Percentiles rank a stretch among this genome's conserved stretches.
Conservation (phyloP, 2,113 vertebrate species). For the Enhydra lutris region DNA sequence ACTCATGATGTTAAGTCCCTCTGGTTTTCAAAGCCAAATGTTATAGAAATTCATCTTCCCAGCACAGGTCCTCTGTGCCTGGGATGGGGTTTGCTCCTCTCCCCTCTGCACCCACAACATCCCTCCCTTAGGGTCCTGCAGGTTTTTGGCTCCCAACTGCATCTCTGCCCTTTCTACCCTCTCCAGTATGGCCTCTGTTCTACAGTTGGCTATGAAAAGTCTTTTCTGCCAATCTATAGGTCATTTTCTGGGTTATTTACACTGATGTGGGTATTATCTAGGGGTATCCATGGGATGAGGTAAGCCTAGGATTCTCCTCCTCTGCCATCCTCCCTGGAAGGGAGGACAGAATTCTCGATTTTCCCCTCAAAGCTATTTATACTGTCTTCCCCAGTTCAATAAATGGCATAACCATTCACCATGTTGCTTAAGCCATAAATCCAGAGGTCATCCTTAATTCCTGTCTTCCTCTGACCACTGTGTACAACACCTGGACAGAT, state of each 20-base stretch:
- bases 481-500: not conserved
- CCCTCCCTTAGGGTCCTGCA: not conserved
- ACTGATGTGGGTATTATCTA: not conserved
- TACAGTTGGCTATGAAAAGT: not conserved
- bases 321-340: not conserved
- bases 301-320: not conserved
- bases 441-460: not conserved
- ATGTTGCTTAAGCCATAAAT: not conserved
- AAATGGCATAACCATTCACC: not conserved
- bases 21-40: not conserved
- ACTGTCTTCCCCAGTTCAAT: not conserved
- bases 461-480: not conserved
- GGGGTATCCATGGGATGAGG: not conserved
- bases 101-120: not conserved
- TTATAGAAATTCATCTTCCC: not conserved
- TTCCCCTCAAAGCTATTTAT: not conserved
- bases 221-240: not conserved
- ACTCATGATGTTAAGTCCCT: not conserved
- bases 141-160: not conserved
- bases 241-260: not conserved
- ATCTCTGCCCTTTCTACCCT: not conserved
- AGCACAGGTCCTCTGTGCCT: not conserved
- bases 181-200: not conserved
- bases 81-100: not conserved
- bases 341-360: not conserved